Conservation (phyloP, 2,888 invertebrate species). For the Trachelus stipa region DNA sequence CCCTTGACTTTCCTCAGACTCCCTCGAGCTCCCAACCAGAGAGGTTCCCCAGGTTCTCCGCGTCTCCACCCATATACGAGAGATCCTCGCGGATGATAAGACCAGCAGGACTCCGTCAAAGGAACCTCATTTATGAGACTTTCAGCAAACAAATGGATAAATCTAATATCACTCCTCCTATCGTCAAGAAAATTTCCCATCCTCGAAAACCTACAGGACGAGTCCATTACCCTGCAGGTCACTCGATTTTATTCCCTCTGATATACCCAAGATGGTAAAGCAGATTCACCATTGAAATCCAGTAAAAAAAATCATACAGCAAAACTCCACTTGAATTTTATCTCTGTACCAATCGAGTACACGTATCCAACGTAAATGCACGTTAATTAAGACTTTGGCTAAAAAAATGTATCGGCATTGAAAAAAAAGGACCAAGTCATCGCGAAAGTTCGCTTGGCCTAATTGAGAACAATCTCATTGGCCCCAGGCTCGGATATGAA, state of each 20-base stretch:
- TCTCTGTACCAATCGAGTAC: not conserved
- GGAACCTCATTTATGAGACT: slow-evolving; percentile 66
- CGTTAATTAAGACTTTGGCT: not conserved
- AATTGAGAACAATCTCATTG: slow-evolving; percentile 33
- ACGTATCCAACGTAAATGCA: slow-evolving; percentile 7
- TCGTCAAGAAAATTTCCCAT: not conserved
- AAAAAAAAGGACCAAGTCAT: not conserved
- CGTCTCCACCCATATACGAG: slow-evolving; percentile 23
- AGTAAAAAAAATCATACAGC: not conserved
- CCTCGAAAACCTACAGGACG: not conserved
- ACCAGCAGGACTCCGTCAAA: slow-evolving; percentile 48
- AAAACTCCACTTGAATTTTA: not conserved
- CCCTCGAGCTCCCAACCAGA: slow-evolving; percentile 14
- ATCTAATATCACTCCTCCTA: slow-evolving; percentile 53
- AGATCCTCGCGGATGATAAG: slow-evolving; percentile 33
- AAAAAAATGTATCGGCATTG: not conserved
- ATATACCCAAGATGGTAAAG: not conserved
- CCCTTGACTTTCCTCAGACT: not conserved
- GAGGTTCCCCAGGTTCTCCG: slow-evolving; percentile 19
- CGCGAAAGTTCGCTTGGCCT: slow-evolving; percentile 43
- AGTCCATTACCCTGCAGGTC: not conserved
- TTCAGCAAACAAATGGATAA: slow-evolving; percentile 66
- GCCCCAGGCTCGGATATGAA: not conserved
- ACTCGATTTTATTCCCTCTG: not conserved
- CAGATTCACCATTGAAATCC: not conserved